phyloP scores from a whole-genome alignment of 37 sponge, comb jelly and placozoan genomes.

The Diacarnus erythraeanus region DNA sequence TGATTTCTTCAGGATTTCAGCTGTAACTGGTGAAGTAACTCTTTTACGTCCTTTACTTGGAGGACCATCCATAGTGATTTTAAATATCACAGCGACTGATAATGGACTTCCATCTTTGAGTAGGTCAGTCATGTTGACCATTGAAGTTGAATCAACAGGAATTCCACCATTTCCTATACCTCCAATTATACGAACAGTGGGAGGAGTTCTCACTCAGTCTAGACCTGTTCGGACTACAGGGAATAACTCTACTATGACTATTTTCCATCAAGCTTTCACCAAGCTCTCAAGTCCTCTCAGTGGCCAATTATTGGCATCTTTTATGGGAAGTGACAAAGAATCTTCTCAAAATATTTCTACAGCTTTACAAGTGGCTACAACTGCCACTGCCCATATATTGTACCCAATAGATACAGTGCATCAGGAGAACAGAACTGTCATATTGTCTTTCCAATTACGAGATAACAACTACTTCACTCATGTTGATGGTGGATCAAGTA shows the following conservation, averaged over 20 bases:
- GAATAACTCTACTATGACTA: background rate
- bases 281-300: background rate
- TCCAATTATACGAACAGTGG: slow-evolving; percentile 1
- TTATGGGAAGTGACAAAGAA: background rate
- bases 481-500: background rate
- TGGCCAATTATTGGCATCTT: slow-evolving; percentile 10
- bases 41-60: slow-evolving; percentile 9
- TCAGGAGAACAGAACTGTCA: background rate
- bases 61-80: background rate
- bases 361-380: background rate
- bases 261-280: background rate
- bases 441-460: slow-evolving; percentile 11
- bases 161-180: slow-evolving; percentile 11
- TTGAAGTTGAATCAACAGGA: background rate
- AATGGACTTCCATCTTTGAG: slow-evolving; percentile 11
- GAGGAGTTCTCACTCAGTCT: background rate
- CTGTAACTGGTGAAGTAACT: slow-evolving; percentile 11
- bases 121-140: background rate
- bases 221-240: background rate
- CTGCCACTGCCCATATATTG: background rate
- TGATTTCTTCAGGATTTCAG: slow-evolving; percentile 11
- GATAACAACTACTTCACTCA: slow-evolving; percentile 14
- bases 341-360: background rate
- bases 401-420: slow-evolving; percentile 24
- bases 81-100: slow-evolving; percentile 50